Base-by-base conservation (phyloP, 2,888 invertebrate species). In the Caenorhabditis sp. region DNA sequence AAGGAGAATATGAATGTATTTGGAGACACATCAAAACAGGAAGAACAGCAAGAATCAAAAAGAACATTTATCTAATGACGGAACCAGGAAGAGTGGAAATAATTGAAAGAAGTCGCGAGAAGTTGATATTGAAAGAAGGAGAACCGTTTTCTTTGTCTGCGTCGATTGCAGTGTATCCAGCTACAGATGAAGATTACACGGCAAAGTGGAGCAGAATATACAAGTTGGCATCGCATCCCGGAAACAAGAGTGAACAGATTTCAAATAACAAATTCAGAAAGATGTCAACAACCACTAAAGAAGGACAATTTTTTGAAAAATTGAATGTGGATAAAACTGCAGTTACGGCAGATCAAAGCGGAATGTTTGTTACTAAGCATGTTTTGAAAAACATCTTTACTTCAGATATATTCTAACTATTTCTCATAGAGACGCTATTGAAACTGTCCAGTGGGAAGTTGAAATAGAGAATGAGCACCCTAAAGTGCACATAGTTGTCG, bases 161-260 rank as follows among this genome's bases (percentile, higher is more conserved):
- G 0, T 24, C 50, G 15, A 5, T 55, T 0, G 35, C 60, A 15
- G 50, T 51, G 0, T 60, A 51, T 28, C 71, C 79, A 18, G n/a
- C 40, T 55, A 67, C 26, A 5, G 18, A 44, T 15, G 50, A 60
- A 24, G 58, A 37, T 6, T 79, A 78, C 32, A 50, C 50, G 11
- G 62, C 70, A 2, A 68, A 69, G 28, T 82, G 82, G 82, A 79
- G 72, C 18, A 53, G 79, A 22, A 79, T 74, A 15, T 64, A 24
- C 65, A 58, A 18, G 0, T 26, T 55, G 13, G 56, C 65, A 20
- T 24, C 22, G n/a, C n/a, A n/a, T 15, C 28, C 51, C 26, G 32
- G 40, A 28, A 60, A 53, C 9, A 22, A 64, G 26, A 62, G 15
- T 40, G 62, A 71, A 62, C 28, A 1, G 1, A 47, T 47, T 18